phyloP scores from a whole-genome alignment of 2,113 vertebrate genomes.

The Xyrauchen texanus region DNA sequence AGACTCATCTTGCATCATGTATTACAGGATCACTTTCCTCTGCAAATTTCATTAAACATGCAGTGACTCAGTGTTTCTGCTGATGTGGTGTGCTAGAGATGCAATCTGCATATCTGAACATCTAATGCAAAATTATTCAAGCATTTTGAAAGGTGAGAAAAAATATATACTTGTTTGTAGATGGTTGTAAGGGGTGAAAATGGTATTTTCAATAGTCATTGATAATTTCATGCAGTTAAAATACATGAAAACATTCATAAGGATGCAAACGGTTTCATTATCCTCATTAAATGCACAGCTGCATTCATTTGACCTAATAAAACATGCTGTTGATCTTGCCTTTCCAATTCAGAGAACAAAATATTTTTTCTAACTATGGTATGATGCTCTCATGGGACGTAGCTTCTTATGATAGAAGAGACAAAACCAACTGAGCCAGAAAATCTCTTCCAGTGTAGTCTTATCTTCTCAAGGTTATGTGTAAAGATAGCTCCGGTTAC shows the following conservation, averaged over 20 bases:
- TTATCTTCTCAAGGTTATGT: constrained; percentile 78
- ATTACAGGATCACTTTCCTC: constrained; percentile 26
- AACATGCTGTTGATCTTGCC: constrained; percentile 31
- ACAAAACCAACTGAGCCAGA: constrained; percentile 53
- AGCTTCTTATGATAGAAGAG: constrained; percentile 25
- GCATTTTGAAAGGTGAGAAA: neutral
- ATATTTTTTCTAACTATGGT: constrained; percentile 2
- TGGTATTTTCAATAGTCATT: neutral
- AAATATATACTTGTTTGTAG: neutral
- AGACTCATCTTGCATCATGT: neutral
- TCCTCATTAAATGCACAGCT: constrained; percentile 37
- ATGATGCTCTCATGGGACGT: neutral
- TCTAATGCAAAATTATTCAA: constrained; percentile 34
- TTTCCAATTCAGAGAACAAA: constrained; percentile 25
- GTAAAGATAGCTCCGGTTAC: constrained; percentile 71
- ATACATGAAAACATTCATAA: neutral
- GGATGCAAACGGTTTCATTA: constrained; percentile 3
- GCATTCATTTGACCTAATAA: constrained; percentile 43
- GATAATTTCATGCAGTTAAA: too few relatives aligned
- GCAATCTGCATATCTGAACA: constrained; percentile 27
- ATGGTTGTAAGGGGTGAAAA: neutral
- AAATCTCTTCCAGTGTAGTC: constrained; percentile 64
- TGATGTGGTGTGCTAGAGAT: constrained; percentile 18
- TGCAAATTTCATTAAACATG: constrained; percentile 30
- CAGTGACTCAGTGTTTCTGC: constrained; percentile 30